Base-by-base conservation (phyloP, 2,888 invertebrate species). In the Gandaritis pyraliata region DNA sequence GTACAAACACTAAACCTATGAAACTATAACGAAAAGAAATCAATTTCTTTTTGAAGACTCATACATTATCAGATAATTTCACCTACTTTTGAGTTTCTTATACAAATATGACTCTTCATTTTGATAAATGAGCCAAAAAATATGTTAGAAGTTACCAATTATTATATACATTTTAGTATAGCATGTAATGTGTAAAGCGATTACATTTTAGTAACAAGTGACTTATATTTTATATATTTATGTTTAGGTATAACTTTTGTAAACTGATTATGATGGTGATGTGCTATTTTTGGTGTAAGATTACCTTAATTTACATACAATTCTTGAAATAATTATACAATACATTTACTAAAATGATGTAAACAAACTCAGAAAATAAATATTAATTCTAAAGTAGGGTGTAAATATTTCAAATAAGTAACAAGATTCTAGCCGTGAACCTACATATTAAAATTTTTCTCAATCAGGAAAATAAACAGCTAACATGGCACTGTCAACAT, bases 1-100 rank as follows among this genome's bases (percentile, higher is more conserved):
- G 75, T 83, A 82, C 77, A 81, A 69, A 16, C 45, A 45, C 16
- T 15, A 48, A 36, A 49, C 5, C 12, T 30, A 4, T 48, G 13
- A 30, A 54, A 61, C 36, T 8, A n/a, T n/a, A 64, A 43, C 18
- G 36, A 33, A 16, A 43, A 61, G 12, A 45, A 41, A 50, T 65
- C 65, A 66, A 68, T 66, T 61, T 64, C 68, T 47, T 63, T 45
- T 46, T 29, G 29, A 46, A 57, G 30, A 60, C 41, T 29, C 53
- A 58, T 41, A 41, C 30, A 55, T 36, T 53, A 38, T n/a, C n/a
- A n/a, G n/a, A n/a, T n/a, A n/a, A n/a, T 51, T 29, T 43, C n/a
- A 49, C 43, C 45, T 51, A 58, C 8, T 39, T 52, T 38, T 15
- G 18, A 8, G 30, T 33, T 50, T 43, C 30, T 43, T 50, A 56